phyloP scores from a whole-genome alignment of 2,113 vertebrate genomes.

The Aphyosemion australe region DNA sequence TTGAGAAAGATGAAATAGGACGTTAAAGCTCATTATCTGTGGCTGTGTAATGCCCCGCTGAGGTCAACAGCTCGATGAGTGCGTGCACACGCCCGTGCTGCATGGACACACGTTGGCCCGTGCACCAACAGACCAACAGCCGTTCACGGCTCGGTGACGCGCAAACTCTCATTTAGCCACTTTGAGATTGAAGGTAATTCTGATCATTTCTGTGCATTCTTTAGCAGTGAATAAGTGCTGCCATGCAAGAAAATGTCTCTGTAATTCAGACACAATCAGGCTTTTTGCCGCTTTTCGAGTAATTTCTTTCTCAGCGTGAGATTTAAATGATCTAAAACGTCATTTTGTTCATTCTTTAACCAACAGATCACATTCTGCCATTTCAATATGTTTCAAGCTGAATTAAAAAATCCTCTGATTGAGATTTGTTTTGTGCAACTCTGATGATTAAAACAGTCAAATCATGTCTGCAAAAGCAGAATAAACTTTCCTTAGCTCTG shows the following conservation, averaged over 20 bases:
- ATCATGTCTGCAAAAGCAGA: conserved; percentile 1
- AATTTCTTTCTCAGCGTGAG: conserved; percentile 35
- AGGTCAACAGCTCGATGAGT: conserved; percentile 69
- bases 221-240: conserved; percentile 34
- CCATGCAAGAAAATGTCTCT: conserved; percentile 32
- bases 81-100: conserved; percentile 1
- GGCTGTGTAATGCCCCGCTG: conserved; percentile 47
- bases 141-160: conserved; percentile 7
- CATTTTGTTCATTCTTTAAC: neutral
- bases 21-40: conserved; percentile 75
- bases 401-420: conserved; percentile 38
- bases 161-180: conserved; percentile 5
- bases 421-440: conserved; percentile 22
- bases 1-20: conserved; percentile 71
- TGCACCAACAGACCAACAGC: conserved; percentile 5
- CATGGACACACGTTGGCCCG: conserved; percentile 11
- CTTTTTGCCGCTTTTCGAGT: conserved; percentile 19
- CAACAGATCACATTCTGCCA: neutral
- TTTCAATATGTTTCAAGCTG: conserved; percentile 15
- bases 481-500: conserved; percentile 17
- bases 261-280: conserved; percentile 39
- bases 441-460: neutral
- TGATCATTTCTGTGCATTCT: conserved; percentile 38
- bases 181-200: conserved; percentile 32
- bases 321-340: neutral